Percentiles rank a stretch among this genome's conserved stretches.
These are phyloP conservation scores for Hydractinia echinata DNA, from an alignment of 30 jellyfish, hydroid and myxozoan genomes.

Conservation along the genomic window DNA sequence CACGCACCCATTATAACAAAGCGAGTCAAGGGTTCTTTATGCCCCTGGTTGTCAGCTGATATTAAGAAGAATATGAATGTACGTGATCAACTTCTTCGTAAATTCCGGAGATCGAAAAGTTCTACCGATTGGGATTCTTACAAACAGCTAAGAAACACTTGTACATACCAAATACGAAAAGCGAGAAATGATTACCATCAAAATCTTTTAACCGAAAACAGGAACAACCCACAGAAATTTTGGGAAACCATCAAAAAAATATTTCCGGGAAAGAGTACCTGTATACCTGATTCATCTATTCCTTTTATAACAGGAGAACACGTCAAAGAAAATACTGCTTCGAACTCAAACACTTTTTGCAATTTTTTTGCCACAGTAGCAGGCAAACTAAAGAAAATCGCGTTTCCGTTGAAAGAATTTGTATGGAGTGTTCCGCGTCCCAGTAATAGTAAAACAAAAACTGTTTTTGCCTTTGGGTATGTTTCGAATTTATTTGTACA, in stretches of 20 bases:
- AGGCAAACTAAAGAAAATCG: constrained; percentile 18
- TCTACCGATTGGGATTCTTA: constrained; percentile 30
- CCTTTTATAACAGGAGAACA: neutral
- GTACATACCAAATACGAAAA: constrained; percentile 21
- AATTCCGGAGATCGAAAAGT: constrained; percentile 21
- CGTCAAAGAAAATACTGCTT: neutral
- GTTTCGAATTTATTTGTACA: neutral
- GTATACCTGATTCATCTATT: constrained; percentile 2
- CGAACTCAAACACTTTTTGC: constrained; percentile 33
- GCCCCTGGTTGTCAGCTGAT: neutral
- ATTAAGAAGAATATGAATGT: constrained; percentile 38
- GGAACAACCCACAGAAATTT: constrained; percentile 24
- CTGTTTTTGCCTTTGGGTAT: neutral
- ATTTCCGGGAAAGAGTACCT: constrained; percentile 31
- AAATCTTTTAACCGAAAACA: constrained; percentile 21
- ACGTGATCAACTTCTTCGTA: constrained; percentile 40
- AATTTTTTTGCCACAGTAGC: constrained; percentile 33
- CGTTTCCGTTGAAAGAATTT: constrained; percentile 29
- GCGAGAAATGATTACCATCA: constrained; percentile 25
- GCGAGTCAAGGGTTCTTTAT: constrained; percentile 25
- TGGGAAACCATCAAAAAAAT: constrained; percentile 34
- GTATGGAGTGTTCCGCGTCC: constrained; percentile 21
- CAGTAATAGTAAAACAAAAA: neutral
- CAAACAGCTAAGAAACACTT: constrained; percentile 29
- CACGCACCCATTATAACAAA: constrained; percentile 46